Base-by-base conservation (phyloP, 2,888 invertebrate genomes). In the Lochmaea capreae region DNA sequence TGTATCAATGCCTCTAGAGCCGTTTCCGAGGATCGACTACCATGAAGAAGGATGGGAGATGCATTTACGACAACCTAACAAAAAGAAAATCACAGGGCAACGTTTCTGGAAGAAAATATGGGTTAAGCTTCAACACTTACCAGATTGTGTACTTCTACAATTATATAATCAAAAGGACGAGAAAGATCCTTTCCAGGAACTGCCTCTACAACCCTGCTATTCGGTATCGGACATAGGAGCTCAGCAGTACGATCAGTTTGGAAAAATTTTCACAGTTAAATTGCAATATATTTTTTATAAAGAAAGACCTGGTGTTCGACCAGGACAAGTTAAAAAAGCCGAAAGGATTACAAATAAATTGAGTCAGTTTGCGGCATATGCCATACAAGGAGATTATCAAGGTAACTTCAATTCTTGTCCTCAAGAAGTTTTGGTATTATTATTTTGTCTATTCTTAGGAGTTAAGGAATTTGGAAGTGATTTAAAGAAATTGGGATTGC, bases 161-260 rank as follows among this genome's bases (percentile, higher is more conserved):
- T 89, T 98, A 72, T 95, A 91, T 84, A 95, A 95, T 86, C 92
- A 92, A 80, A 91, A 92, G 69, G 77, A 79, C 18, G 77, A 77
- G 52, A 95, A 95, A 86, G 96, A 97, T 86, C 95, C 97, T 0
- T 96, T 98, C 88, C 97, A 98, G 88, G 98, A 98, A 88, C 89
- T 98, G 79, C 97, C 97, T 0, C 88, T 98, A 78, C 96, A 97
- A 87, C 94, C 97, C 1, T 97, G 97, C 86, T 98, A 98, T 88
- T 97, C 97, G 2, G 94, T 98, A 62, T 98, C 97, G 4, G 97
- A 97, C 76, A 94, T 97, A 65, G 95, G 94, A 66, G 96, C 97
- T 49, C 99, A 99, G 88, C 99, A 99, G 87, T 99, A 97, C 86
- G 99, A 99, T 88, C 97, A 98, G 87, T 99, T 95, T 86, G 99